Conservation (phyloP, 2,113 vertebrate genomes). For the Stigmatopora argus region DNA sequence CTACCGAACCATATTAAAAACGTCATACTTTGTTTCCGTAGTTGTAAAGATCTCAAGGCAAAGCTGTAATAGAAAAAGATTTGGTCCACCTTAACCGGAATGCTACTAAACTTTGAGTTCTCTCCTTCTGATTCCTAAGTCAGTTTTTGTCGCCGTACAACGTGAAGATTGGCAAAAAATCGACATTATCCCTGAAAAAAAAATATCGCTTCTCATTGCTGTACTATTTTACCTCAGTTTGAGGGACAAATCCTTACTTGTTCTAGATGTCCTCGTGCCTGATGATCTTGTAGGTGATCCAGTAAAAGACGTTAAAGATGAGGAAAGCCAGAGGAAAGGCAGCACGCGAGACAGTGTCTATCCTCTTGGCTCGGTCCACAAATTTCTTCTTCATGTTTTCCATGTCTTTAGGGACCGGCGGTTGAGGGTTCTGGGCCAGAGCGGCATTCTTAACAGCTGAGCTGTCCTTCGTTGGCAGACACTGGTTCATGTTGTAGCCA, state of each 20-base stretch:
- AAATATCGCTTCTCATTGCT: conserved; percentile 33
- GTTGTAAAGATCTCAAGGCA: conserved; percentile 75
- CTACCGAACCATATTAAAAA: conserved; percentile 69
- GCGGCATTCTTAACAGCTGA: conserved; percentile 78
- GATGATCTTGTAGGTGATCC: conserved; percentile 99
- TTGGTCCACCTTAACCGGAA: conserved; percentile 73
- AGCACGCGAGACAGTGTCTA: conserved; percentile 94
- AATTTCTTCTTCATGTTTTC: conserved; percentile 93
- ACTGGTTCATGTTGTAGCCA: conserved; percentile 87
- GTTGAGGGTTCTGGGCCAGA: conserved; percentile 67
- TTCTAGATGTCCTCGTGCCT: conserved; percentile 87
- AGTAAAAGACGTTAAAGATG: conserved; percentile 99
- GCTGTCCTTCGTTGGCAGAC: conserved; percentile 87
- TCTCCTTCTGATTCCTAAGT: conserved; percentile 11
- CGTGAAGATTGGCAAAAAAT: conserved; percentile 33
- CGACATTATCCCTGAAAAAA: conserved; percentile 62
- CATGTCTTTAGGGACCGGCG: conserved; percentile 77
- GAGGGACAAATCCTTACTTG: conserved; percentile 70
- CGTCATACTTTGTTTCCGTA: conserved; percentile 71
- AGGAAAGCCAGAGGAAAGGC: conserved; percentile 96
- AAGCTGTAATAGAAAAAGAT: conserved; percentile 71
- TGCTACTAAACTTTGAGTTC: conserved; percentile 31
- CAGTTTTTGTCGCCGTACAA: conserved; percentile 40
- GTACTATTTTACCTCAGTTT: conserved; percentile 41
- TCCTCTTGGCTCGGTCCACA: conserved; percentile 96